Conservation (phyloP, 2,113 vertebrate genomes). For the Nannospalax galili region DNA sequence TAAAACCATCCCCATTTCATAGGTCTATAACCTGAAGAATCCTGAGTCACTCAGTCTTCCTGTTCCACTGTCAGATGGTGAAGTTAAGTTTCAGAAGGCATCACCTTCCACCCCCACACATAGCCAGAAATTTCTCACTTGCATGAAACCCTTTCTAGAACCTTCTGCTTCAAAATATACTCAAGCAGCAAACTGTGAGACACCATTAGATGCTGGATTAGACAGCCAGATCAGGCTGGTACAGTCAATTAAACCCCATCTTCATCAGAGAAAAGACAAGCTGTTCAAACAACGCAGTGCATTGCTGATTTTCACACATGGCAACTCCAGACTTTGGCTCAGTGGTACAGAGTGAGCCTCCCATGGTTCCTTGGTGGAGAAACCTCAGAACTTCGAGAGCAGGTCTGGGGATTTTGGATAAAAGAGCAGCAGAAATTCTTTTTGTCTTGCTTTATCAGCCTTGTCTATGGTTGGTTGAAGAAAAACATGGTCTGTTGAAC, state of each 20-base stretch:
- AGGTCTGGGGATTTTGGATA: not conserved
- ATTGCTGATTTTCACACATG: not conserved
- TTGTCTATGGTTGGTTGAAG: conserved; percentile 36
- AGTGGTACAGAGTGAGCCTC: not conserved
- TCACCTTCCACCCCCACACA: not conserved
- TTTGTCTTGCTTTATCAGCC: conserved; percentile 66
- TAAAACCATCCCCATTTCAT: not conserved
- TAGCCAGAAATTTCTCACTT: not conserved
- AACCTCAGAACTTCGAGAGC: not conserved
- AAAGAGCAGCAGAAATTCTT: conserved; percentile 48
- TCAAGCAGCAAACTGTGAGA: not conserved
- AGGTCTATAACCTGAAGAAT: too few species aligned
- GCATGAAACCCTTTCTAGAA: conserved; percentile 46
- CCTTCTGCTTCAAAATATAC: not conserved
- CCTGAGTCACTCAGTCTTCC: not conserved
- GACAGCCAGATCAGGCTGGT: not conserved
- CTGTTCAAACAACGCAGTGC: not conserved
- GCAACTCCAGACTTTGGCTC: not conserved
- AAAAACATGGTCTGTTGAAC: conserved; percentile 64
- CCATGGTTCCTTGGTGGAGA: not conserved
- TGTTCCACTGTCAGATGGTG: too few species aligned
- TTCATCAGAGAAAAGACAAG: not conserved
- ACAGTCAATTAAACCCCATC: not conserved
- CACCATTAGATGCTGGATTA: not conserved
- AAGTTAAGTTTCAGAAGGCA: not conserved